Evolutionary conservation across 2,113 vertebrate species (phyloP).

Genomic region (Petrocephalus zakoni): DNA sequence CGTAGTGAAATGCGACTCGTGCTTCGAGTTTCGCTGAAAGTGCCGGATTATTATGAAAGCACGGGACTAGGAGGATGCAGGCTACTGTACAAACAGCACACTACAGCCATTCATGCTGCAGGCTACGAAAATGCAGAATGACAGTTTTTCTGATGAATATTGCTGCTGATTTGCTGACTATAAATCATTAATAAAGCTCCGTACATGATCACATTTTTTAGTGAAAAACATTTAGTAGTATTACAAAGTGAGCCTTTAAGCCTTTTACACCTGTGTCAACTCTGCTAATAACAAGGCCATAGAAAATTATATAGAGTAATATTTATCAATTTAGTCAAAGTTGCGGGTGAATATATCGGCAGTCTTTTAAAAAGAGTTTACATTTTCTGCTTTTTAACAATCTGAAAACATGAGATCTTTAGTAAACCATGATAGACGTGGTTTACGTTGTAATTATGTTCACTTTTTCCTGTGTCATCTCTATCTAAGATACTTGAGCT

Average conservation of each 20-base stretch:
- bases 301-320: conserved; percentile 26
- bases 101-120: neutral
- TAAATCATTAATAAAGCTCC: neutral
- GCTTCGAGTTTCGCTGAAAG: neutral
- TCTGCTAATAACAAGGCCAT: conserved; percentile 51
- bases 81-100: neutral
- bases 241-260: conserved; percentile 29
- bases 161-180: neutral
- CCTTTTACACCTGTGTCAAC: conserved; percentile 40
- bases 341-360: conserved; percentile 41
- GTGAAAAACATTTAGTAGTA: neutral
- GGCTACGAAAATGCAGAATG: neutral
- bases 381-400: conserved; percentile 57
- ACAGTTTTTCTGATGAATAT: neutral
- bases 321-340: conserved; percentile 43
- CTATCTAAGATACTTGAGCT: conserved; percentile 36
- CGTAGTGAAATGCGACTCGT: neutral
- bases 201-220: neutral
- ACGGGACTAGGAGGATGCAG: neutral
- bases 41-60: neutral
- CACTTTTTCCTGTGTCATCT: conserved; percentile 35
- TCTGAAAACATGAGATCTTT: neutral
- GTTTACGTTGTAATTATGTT: conserved; percentile 32
- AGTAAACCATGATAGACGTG: conserved; percentile 29
- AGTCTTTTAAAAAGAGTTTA: conserved; percentile 58